phyloP scores from a whole-genome alignment of 2,113 vertebrate genomes.

The Channa argus region DNA sequence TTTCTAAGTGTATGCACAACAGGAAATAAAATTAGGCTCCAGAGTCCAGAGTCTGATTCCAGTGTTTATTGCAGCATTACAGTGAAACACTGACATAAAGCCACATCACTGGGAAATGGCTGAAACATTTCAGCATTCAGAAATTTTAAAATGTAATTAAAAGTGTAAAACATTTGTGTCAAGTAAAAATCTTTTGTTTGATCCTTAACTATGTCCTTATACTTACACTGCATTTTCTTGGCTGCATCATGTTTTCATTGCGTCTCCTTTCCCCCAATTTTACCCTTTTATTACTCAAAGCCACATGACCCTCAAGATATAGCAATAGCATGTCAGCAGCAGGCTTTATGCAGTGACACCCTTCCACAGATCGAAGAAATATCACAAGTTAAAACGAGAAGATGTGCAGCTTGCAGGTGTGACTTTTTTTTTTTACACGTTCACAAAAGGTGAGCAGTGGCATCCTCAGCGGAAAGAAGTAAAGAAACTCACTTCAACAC shows the following conservation, averaged over 20 bases:
- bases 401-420: conserved; percentile 4
- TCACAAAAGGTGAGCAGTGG: not conserved
- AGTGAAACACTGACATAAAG: not conserved
- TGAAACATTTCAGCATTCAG: too few relatives aligned
- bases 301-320: not conserved
- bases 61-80: not conserved
- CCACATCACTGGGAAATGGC: not conserved
- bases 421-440: not conserved
- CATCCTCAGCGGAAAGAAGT: not conserved
- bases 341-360: not conserved
- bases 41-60: too few relatives aligned
- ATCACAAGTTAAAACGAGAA: not conserved
- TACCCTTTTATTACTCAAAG: not conserved
- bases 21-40: too few relatives aligned
- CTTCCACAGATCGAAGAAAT: not conserved
- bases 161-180: too few relatives aligned
- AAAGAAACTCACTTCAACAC: not conserved
- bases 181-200: too few relatives aligned
- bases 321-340: not conserved
- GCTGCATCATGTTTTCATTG: not conserved
- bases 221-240: too few relatives aligned
- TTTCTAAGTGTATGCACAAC: too few relatives aligned
- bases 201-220: too few relatives aligned
- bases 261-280: not conserved
- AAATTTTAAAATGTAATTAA: too few relatives aligned